Evolutionary conservation across 2,888 invertebrate species (phyloP), one percentile per base, ranked within the genome.

Genomic region (Melolontha melolontha): DNA sequence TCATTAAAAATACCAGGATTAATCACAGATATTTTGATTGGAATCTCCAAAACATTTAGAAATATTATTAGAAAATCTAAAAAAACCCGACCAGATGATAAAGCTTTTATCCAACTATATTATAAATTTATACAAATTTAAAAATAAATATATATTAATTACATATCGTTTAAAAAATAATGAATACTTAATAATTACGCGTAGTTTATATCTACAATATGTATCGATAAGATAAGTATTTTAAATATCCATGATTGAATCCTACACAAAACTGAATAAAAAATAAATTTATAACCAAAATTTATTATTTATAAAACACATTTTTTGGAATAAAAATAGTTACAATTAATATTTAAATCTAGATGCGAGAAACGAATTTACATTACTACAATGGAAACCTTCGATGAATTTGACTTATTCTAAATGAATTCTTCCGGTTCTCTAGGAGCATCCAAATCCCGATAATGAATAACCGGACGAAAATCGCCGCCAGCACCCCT

Each of bases 401-500:
- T 62, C 49, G 47, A 29, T 12, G 14, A 39, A 10, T 34, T 11
- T 5, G n/a, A 4, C 49, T 47, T 62, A 62, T 62, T 44, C 87
- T 90, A 92, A 77, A 92, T 87, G 85, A 93, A 93, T 84, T 94
- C 94, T 84, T 94, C 93, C 74, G 94, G 93, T 85, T 95, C 95
- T 83, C 94, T 90, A 73, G 95, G 95, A 75, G 95, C 95, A 85
- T 96, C 96, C 87, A 96, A 88, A 86, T 96, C 96, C 83, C 95
- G 89, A 87, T 96, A 96, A 86, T 95, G 94, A 82, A 95, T 93
- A 81, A 95, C 91, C 78, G 94, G 93, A 80, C 95, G 91, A 86
- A 91, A 93, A 83, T 95, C 94, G 79, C 89, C 88, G 81, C 88
- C 90, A 80, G 88, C 89, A 81, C 88, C 88, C 85, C 93, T 92